Percentiles rank a stretch among this genome's conserved stretches.
Evolutionary conservation across 2,113 vertebrate species (phyloP).

Genomic region (Alaudala cheleensis): DNA sequence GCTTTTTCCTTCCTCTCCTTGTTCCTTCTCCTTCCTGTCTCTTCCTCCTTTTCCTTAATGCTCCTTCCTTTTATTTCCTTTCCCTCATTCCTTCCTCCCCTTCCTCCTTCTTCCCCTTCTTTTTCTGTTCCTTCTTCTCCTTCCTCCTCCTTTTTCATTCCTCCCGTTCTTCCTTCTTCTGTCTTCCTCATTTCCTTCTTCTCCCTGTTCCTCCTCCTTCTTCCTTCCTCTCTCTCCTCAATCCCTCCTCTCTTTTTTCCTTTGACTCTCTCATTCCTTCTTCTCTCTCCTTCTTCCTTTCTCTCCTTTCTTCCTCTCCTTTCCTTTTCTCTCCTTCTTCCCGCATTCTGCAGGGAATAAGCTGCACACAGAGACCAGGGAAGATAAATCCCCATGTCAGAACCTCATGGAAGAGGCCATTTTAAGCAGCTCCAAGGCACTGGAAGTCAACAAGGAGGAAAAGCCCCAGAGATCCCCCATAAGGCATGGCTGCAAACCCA

Average conservation of each 20-base stretch:
- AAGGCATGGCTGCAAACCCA: background rate
- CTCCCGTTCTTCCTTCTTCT: background rate
- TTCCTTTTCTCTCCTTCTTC: background rate
- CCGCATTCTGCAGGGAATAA: background rate
- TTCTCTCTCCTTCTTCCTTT: background rate
- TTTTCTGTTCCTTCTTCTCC: background rate
- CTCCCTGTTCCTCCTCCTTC: background rate
- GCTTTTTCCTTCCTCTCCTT: background rate
- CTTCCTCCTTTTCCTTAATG: background rate
- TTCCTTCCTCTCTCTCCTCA: too few relatives aligned
- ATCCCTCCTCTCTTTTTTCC: background rate
- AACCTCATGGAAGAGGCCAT: background rate
- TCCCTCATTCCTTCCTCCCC: background rate
- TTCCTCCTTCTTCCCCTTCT: background rate
- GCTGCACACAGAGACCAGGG: background rate
- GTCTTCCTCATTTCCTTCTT: background rate
- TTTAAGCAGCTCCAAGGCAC: background rate
- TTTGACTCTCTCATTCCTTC: background rate
- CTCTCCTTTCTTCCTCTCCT: background rate
- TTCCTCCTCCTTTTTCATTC: background rate
- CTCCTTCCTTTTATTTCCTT: background rate
- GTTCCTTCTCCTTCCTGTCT: background rate
- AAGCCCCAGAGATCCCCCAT: accelerated
- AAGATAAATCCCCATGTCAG: background rate
- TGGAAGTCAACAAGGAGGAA: background rate